Evolutionary conservation across 1,140 invertebrate species (phyloP), one percentile per base, ranked within the genome.

Genomic region (Monomorium pharaonis): DNA sequence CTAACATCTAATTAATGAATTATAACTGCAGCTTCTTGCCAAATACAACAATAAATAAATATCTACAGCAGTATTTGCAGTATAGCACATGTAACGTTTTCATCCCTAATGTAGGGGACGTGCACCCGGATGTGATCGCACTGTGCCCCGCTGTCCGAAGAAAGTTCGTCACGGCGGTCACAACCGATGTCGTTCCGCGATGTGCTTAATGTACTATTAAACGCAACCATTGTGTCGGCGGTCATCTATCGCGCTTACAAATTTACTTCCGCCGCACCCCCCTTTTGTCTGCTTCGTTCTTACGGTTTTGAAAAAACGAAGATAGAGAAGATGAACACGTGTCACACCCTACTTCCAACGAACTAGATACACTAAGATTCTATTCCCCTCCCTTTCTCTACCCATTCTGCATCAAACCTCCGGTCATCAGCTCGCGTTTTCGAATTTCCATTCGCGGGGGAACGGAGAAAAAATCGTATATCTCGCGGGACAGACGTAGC

Each of bases 191-290:
- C 89, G 72, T 42, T 83, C 51, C 69, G 33, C 74, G 72, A 62
- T 83, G 84, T 93, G 93, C 85, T 90, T 92, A 94, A 94, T 94
- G 93, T 94, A 92, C 90, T 93, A 93, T 93, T 90, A 94, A 94
- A 94, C 93, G 92, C 91, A 86, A 58, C 87, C 69, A 94, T 94
- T 94, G 93, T 93, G 72, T 74, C 85, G 81, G 56, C 67, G 69
- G 69, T 44, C 87, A 91, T 90, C 92, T 89, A 91, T 93, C 87
- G 92, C 84, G 84, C 88, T 93, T 87, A 91, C 92, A 91, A 92
- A 94, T 93, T 92, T 90, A 90, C 88, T 94, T 94, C 92, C 92
- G 89, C 18, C 69, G 74, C 85, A 77, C 65, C 33, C 30, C 51
- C 51, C 74, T 56, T 86, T 74, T 33, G 44, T 85, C 56, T 16